Base-by-base conservation (phyloP, 2,797 vertebrate species). In the Champsocephalus gunnari region DNA sequence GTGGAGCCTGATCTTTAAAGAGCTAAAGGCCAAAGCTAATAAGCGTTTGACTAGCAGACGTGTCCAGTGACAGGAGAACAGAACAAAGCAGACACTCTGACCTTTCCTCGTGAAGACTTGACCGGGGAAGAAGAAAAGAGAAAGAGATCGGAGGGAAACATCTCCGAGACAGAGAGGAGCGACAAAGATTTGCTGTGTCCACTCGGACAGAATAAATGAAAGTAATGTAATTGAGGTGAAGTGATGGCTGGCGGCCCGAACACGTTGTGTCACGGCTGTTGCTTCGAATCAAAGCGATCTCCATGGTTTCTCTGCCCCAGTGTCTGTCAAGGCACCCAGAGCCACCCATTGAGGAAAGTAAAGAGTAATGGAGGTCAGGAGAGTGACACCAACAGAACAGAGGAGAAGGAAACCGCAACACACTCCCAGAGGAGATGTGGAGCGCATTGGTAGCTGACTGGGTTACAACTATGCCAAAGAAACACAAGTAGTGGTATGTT, bases 21-120 rank as follows among this genome's bases (percentile, higher is more conserved):
- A 67, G 76, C 66, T 57, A 81, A 87, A 91, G 80, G 73, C 71
- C 86, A 81, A 58, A 69, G 66, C 71, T 89, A 84, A 88, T 86
- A 66, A 83, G 73, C 64, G 28, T 69, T 68, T 53, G 66, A 82
- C 84, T 80, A 81, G 75, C 47, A 82, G 73, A 77, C n/a, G 47
- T 72, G 68, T 68, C 60, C 76, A 3, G 19, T 69, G 79, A 81
- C 75, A 73, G 77, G 24, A 21, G 64, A 45, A 47, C 32, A 61
- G 50, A 71, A 38, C 57, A 57, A 54, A 62, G 65, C 50, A 67
- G 73, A 77, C 59, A 66, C 75, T 44, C 62, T 80, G 80, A 86
- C 80, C 88, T 90, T 88, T 78, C 24, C 66, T 76, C 53, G 1
- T 12, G 54, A 68, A 54, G 50, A 86, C 82, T 48, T 77, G 47